Evolutionary conservation across 35 echinoderm and acorn worm genomes (phyloP).

Genomic region (Eucidaris tribuloides): DNA sequence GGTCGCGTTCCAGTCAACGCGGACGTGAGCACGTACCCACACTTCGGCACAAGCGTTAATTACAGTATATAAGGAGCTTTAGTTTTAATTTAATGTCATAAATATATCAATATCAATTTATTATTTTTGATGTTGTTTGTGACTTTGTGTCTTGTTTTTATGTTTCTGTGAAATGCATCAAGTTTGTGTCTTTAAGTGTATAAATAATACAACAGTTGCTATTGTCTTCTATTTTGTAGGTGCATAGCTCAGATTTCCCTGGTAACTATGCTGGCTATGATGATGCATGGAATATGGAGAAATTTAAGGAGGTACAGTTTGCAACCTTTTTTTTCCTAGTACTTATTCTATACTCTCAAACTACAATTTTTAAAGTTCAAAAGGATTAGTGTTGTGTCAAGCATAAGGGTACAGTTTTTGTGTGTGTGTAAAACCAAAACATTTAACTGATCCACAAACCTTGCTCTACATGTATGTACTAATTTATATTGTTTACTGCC

Average conservation of each 20-base stretch:
- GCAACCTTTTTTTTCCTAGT: background rate
- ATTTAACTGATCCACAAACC: background rate
- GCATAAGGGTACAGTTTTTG: background rate
- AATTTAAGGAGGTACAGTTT: slow-evolving; percentile 29
- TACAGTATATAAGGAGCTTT: no score
- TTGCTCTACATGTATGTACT: background rate
- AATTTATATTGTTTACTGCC: background rate
- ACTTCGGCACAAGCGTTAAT: no score
- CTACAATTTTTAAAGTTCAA: background rate
- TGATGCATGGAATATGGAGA: slow-evolving; percentile 48
- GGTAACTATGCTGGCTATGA: slow-evolving; percentile 51
- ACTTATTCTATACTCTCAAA: background rate
- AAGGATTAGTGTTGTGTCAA: background rate
- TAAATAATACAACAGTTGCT: background rate
- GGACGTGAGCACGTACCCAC: no score
- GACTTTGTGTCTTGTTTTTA: no score
- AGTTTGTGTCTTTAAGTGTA: background rate
- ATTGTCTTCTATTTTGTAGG: background rate
- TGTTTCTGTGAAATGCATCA: no score
- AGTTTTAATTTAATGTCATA: no score
- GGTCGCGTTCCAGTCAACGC: no score
- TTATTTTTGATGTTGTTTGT: no score
- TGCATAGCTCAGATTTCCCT: slow-evolving; percentile 62
- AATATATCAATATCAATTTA: no score
- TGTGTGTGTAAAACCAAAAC: background rate